Evolutionary conservation across 1,140 invertebrate species (phyloP).

Genomic region (Tetramorium simillimum): DNA sequence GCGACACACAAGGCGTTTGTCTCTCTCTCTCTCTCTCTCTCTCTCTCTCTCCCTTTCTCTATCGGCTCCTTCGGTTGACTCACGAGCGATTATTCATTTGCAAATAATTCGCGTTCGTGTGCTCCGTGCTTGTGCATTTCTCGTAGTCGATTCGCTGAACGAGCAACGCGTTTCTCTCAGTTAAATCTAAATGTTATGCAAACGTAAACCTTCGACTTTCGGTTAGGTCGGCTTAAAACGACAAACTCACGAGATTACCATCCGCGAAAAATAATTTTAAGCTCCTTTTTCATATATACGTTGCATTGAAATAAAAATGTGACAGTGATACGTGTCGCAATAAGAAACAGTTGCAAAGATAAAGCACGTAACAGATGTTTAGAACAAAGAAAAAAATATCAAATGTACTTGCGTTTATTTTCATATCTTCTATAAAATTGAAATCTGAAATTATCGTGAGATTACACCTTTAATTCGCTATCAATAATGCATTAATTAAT

Average conservation of each 20-base stretch:
- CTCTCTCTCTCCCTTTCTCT: not conserved
- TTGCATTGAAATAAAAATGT: not conserved
- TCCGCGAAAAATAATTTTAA: slow-evolving; percentile 2
- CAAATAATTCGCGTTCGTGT: slow-evolving; percentile 63
- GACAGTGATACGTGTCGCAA: too few relatives aligned
- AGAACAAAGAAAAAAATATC: not conserved
- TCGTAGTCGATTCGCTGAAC: slow-evolving; percentile 47
- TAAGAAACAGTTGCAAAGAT: not conserved
- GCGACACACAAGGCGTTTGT: slow-evolving; percentile 57
- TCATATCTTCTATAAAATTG: not conserved
- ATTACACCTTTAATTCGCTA: not conserved
- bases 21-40: slow-evolving; percentile 45
- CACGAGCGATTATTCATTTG: slow-evolving; percentile 75
- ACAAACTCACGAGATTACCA: not conserved
- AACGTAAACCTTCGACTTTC: slow-evolving; percentile 21
- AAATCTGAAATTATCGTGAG: not conserved
- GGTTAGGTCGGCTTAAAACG: not conserved
- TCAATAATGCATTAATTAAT: not conserved
- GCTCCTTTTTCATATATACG: not conserved
- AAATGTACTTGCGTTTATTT: not conserved
- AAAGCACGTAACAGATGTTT: not conserved
- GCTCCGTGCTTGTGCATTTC: slow-evolving; percentile 37
- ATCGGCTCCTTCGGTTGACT: slow-evolving; percentile 59
- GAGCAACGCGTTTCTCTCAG: slow-evolving; percentile 37
- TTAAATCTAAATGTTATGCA: slow-evolving; percentile 50